Evolutionary conservation across 2,888 invertebrate species (phyloP).

Genomic region (Leptura quadrifasciata): DNA sequence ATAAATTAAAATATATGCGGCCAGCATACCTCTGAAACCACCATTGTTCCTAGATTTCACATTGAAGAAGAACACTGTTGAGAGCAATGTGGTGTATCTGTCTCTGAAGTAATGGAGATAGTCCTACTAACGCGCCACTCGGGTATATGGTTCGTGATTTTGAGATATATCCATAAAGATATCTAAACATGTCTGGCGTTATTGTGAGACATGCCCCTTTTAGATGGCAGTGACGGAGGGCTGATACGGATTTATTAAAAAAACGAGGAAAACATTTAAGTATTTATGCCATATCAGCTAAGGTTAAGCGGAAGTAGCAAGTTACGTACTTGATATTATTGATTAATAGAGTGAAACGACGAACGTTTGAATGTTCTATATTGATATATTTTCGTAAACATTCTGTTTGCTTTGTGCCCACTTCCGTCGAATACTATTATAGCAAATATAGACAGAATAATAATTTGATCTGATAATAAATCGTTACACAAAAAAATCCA

Average conservation of each 20-base stretch:
- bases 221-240: constrained; percentile 19
- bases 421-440: no score
- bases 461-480: no score
- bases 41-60: not conserved
- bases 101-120: constrained; percentile 47
- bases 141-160: constrained; percentile 61
- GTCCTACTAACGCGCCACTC: constrained; percentile 34
- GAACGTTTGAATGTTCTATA: no score
- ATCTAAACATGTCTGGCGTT: constrained; percentile 55
- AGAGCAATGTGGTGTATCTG: constrained; percentile 49
- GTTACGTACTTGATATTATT: no score
- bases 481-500: no score
- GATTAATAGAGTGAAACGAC: no score
- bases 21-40: not conserved
- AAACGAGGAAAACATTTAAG: not conserved
- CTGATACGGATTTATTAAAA: constrained; percentile 4
- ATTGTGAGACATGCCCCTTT: constrained; percentile 51
- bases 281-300: no score
- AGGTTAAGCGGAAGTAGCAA: no score
- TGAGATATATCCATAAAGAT: constrained; percentile 65
- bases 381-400: no score
- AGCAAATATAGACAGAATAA: no score
- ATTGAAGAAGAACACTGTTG: constrained; percentile 39
- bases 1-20: no score
- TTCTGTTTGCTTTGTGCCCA: no score